Percentiles rank a stretch among this genome's conserved stretches.
phyloP scores from a whole-genome alignment of 2,888 invertebrate genomes.

The Nesidiocoris tenuis region DNA sequence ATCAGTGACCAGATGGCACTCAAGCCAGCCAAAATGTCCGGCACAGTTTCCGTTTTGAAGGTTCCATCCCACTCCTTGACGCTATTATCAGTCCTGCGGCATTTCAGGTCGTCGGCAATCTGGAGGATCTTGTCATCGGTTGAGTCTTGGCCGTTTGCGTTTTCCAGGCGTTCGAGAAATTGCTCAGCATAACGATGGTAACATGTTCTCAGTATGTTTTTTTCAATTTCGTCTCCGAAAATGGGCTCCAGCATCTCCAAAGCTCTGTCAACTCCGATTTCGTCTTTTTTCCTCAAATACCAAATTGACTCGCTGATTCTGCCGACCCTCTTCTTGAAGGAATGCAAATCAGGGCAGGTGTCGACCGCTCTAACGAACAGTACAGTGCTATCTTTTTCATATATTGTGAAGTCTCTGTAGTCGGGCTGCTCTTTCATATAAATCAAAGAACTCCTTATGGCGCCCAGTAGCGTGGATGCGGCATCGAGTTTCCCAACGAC shows the following conservation, averaged over 20 bases:
- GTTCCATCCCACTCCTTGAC: neutral
- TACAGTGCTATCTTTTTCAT: neutral
- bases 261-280: neutral
- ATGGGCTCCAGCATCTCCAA: neutral
- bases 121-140: neutral
- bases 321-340: neutral
- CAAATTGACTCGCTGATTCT: constrained; percentile 2
- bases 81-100: neutral
- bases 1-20: constrained; percentile 2
- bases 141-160: neutral
- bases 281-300: constrained; percentile 7
- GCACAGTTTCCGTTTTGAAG: constrained; percentile 1
- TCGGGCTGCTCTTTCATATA: neutral
- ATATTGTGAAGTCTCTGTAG: neutral
- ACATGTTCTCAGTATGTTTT: neutral
- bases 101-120: neutral
- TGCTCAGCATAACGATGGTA: neutral
- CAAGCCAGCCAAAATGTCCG: neutral
- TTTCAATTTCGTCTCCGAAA: too few species aligned
- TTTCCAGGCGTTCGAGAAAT: neutral
- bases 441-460: neutral
- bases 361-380: neutral
- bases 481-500: neutral
- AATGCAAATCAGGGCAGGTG: neutral
- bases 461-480: neutral